Base-by-base conservation (phyloP, 1,140 invertebrate genomes). In the Geopemphigus sp. region DNA sequence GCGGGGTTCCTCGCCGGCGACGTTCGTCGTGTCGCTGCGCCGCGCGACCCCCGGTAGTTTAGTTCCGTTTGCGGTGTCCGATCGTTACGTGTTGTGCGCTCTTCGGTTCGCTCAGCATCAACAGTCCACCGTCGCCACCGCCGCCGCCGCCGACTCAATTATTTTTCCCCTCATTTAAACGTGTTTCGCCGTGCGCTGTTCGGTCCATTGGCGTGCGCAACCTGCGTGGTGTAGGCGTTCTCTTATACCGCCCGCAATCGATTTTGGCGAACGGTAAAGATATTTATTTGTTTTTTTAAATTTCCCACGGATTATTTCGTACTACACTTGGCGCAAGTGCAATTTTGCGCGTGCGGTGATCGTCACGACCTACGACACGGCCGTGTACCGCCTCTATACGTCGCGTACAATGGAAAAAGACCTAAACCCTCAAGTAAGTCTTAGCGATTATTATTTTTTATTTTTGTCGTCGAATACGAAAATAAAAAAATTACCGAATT, bases 11-110 rank as follows among this genome's bases (percentile, higher is more conserved):
- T 22, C 54, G 56, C 57, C 32, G 74, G 22, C 57, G 74, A 50
- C 57, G 39, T 5, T n/a, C n/a, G 56, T 19, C 56, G 22, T 29
- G 39, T 17, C 47, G 47, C 47, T 15, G 39, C 19, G 26, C 53
- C 53, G 22, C 12, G 14, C 19, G n/a, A 56, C 19, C 8, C 47
- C 5, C 73, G 24, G 57, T 54, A 78, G 57, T 78, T 63, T 57
- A 57, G 74, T 78, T 78, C 19, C 57, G 74, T 63, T 61, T 63
- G 74, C 57, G 74, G 74, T 78, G 56, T 1, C 8, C 22, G 39
- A 24, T 47, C 8, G 56, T 78, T n/a, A 2, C 39, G 74, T 63
- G 29, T 61, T 29, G 53, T 6, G 19, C 53, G 26, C 22, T 26
- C 19, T 57, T 26, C 57, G 74, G 57, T 50, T 5, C 29, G 72